Evolutionary conservation across 1,140 invertebrate species (phyloP).

Genomic region (Plectus sambesii): DNA sequence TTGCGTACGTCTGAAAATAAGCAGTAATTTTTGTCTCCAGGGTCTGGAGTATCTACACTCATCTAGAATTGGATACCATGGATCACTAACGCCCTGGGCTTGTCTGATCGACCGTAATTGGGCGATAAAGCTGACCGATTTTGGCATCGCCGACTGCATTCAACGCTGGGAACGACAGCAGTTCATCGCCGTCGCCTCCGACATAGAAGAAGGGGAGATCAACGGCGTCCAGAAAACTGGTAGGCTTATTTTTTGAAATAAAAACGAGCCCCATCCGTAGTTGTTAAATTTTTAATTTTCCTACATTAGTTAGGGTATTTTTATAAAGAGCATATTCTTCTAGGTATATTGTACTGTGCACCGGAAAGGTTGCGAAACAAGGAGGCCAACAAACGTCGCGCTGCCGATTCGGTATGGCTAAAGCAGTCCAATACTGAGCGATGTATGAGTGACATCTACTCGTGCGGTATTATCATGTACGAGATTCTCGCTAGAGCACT

Average conservation of each 20-base stretch:
- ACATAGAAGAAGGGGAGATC: too few species aligned
- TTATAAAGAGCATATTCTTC: too few species aligned
- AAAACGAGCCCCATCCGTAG: too few species aligned
- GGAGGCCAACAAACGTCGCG: constrained; percentile 31
- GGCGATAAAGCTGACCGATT: constrained; percentile 42
- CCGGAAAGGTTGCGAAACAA: constrained; percentile 35
- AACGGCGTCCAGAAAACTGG: too few species aligned
- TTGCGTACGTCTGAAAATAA: not conserved
- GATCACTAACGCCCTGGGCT: constrained; percentile 36
- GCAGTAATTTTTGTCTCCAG: too few species aligned
- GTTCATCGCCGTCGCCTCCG: too few species aligned
- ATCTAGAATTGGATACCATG: constrained; percentile 43
- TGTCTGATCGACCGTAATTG: constrained; percentile 44
- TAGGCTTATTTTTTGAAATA: too few species aligned
- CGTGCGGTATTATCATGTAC: constrained; percentile 45
- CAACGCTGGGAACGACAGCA: constrained; percentile 44
- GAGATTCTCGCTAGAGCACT: constrained; percentile 38
- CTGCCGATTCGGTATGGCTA: constrained; percentile 22
- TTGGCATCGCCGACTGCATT: constrained; percentile 36
- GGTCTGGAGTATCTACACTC: constrained; percentile 43
- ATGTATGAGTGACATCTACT: constrained; percentile 40
- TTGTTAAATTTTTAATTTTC: too few species aligned
- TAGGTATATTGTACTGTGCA: constrained; percentile 19
- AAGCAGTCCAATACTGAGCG: constrained; percentile 20
- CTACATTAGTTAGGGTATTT: too few species aligned